Conservation (phyloP, 2,888 invertebrate species). For the Baronia brevicornis region DNA sequence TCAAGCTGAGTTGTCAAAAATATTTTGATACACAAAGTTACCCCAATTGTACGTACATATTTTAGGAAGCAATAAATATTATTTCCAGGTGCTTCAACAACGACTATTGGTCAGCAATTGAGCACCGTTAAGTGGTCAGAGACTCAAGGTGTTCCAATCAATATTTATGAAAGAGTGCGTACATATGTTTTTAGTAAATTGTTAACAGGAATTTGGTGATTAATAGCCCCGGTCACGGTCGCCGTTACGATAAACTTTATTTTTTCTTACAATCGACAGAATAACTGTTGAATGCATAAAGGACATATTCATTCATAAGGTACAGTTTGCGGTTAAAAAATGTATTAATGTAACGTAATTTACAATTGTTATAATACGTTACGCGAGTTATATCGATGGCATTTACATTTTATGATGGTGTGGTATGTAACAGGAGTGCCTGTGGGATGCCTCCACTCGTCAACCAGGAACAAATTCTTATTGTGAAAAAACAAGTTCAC, state of each 20-base stretch:
- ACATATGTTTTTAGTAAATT: slow-evolving; percentile 16
- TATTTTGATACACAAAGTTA: too few species aligned
- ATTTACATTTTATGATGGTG: slow-evolving; percentile 66
- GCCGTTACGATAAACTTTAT: slow-evolving; percentile 20
- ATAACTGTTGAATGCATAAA: slow-evolving; percentile 27
- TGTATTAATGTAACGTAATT: slow-evolving; percentile 30
- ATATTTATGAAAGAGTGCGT: slow-evolving; percentile 14
- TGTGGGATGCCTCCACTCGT: slow-evolving; percentile 47
- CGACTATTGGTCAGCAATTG: slow-evolving; percentile 8
- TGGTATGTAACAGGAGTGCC: slow-evolving; percentile 50
- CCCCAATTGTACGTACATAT: too few species aligned
- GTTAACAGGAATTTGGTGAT: slow-evolving; percentile 19
- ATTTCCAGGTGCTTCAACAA: slow-evolving; percentile 7
- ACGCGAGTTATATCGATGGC: slow-evolving; percentile 45
- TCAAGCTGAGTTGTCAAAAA: too few species aligned
- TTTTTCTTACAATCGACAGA: slow-evolving; percentile 16
- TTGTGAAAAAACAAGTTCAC: slow-evolving; percentile 44
- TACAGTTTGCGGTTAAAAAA: slow-evolving; percentile 30
- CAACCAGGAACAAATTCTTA: slow-evolving; percentile 69
- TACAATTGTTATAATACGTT: slow-evolving; percentile 49
- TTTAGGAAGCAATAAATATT: too few species aligned
- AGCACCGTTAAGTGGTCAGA: slow-evolving; percentile 8
- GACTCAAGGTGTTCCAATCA: slow-evolving; percentile 9
- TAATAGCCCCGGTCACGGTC: slow-evolving; percentile 21
- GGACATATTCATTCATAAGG: slow-evolving; percentile 40